Percentiles rank a stretch among this genome's conserved stretches.
These are phyloP conservation scores for Antennarius striatus DNA, from an alignment of 2,113 vertebrate species.

Conservation along the genomic window DNA sequence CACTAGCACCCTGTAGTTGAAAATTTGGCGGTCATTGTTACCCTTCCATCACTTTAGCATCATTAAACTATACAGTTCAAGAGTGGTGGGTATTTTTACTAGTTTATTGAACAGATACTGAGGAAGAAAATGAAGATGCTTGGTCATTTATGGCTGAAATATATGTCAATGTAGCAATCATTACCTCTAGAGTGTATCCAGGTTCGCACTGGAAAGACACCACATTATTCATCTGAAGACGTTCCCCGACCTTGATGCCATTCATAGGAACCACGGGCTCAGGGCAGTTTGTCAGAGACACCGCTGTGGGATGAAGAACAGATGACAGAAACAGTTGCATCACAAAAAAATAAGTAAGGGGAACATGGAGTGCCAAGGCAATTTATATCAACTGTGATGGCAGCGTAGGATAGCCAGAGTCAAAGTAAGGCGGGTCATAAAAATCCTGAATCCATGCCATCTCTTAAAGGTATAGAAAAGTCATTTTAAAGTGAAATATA, in stretches of 20 bases:
- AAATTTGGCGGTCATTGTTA: no score
- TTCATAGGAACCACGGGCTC: slow-evolving; percentile 92
- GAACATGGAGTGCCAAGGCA: neutral
- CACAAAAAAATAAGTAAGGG: neutral
- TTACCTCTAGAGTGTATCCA: slow-evolving; percentile 95
- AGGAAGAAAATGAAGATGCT: neutral
- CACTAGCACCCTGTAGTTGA: no score
- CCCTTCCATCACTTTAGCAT: slow-evolving; percentile 1
- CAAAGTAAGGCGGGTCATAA: no score
- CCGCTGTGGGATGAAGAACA: slow-evolving; percentile 75
- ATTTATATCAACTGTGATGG: no score
- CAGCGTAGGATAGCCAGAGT: no score
- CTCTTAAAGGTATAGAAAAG: no score
- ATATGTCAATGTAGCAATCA: neutral
- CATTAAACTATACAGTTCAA: slow-evolving; percentile 12
- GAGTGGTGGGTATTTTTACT: no score
- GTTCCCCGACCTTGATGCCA: slow-evolving; percentile 89
- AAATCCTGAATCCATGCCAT: no score
- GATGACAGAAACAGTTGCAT: neutral
- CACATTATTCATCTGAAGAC: slow-evolving; percentile 95
- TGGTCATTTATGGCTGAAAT: neutral
- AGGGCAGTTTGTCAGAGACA: slow-evolving; percentile 93
- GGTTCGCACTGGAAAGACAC: slow-evolving; percentile 97
- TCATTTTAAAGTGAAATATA: no score
- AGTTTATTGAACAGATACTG: neutral